Base-by-base conservation (phyloP, 2,797 vertebrate species). In the Enteromius argenteus region DNA sequence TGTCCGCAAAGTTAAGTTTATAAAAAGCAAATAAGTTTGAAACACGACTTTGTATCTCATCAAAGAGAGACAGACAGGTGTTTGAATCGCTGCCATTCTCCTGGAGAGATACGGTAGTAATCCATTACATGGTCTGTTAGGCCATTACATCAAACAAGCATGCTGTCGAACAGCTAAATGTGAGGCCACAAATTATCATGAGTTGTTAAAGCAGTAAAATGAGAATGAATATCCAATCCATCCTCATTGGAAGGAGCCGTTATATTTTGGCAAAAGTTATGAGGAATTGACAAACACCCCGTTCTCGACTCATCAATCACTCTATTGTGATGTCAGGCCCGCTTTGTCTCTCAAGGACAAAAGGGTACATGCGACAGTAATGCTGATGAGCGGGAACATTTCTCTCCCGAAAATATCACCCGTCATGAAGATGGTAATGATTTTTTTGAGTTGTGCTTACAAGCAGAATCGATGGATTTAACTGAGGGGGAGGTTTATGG, bases 311-410 rank as follows among this genome's bases (percentile, higher is more conserved):
- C 86, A 90, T 90, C 89, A 87, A 87, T 89, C 88, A 89, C 32
- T 5, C 13, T 32, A 30, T 85, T 85, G 74, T 56, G 42, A 85
- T 83, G 89, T 86, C 88, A 86, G 76, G 67, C 79, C 72, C 77
- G 67, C 84, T 90, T 90, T 87, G 85, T 87, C 80, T 87, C 86
- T 89, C 89, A 90, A 90, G 89, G 90, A 89, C 89, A 85, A 86
- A 73, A 81, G 81, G 69, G 72, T 69, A 69, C 64, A 68, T 87
- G 79, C 74, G 74, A 85, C 72, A 81, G 74, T 67, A n/a, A 42
- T 80, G 44, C 84, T 80, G 83, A 88, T 32, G 69, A 39, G 83
- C 85, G 19, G 78, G 23, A 78, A 80, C 66, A 73, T 83, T 86
- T 83, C 71, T 86, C 75, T 83, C 35, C 23, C 17, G 30, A 60